These are phyloP conservation scores for Lepus europaeus DNA, from an alignment of 2,113 vertebrate genomes.

Conservation along the genomic window DNA sequence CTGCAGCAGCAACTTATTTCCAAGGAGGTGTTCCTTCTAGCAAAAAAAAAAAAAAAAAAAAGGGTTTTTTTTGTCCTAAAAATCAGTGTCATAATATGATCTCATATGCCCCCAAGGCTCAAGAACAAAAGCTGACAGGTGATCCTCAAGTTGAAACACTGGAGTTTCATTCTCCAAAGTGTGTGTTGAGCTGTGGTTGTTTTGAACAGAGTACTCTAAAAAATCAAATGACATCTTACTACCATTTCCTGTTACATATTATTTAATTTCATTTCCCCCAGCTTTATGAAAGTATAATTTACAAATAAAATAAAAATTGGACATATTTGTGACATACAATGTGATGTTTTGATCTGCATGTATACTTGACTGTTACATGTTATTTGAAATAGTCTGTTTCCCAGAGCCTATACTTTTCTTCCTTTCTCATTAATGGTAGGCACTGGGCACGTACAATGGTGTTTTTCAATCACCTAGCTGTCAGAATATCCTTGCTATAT, in stretches of 20 bases:
- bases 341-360: background rate
- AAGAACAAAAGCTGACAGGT: constrained; percentile 14
- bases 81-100: background rate
- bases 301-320: background rate
- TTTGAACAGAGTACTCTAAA: background rate
- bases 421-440: background rate
- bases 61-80: background rate
- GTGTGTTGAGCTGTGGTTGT: background rate
- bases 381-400: constrained; percentile 31
- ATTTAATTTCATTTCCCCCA: background rate
- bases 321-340: background rate
- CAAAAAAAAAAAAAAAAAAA: background rate
- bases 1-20: background rate
- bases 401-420: background rate
- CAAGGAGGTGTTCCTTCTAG: constrained; percentile 28
- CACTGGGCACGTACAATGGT: background rate
- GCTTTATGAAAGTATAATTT: background rate
- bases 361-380: background rate
- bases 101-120: background rate
- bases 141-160: constrained; percentile 45
- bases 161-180: constrained; percentile 8
- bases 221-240: background rate
- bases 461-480: background rate
- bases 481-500: background rate
- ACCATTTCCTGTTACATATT: background rate